Conservation (phyloP, 2,888 invertebrate genomes). For the Pollenia griseotomentosa region DNA sequence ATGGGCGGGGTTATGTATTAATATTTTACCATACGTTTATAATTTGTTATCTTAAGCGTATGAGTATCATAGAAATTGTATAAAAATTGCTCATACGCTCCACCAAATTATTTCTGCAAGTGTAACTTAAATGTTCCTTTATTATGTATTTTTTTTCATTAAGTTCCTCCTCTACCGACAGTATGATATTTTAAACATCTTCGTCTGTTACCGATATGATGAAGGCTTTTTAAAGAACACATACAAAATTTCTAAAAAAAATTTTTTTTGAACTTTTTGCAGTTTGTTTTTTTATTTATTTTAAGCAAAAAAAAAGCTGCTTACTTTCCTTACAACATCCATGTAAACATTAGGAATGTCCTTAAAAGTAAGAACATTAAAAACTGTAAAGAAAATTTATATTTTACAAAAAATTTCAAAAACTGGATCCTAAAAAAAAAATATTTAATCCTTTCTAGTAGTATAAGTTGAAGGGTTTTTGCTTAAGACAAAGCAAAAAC, state of each 20-base stretch:
- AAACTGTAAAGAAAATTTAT: too few relatives aligned
- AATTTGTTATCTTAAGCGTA: too few relatives aligned
- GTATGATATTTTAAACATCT: conserved; percentile 42
- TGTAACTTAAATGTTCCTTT: conserved; percentile 5
- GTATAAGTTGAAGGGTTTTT: too few relatives aligned
- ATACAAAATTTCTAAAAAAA: conserved; percentile 21
- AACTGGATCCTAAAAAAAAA: too few relatives aligned
- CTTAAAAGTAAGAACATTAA: background rate
- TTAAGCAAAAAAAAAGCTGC: conserved; percentile 10
- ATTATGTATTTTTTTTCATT: background rate
- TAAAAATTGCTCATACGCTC: background rate
- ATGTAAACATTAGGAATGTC: background rate
- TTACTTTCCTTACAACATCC: conserved; percentile 10
- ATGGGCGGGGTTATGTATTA: too few relatives aligned
- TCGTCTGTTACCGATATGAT: conserved; percentile 22
- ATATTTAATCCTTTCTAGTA: too few relatives aligned
- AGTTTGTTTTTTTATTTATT: conserved; percentile 45
- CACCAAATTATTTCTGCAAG: conserved; percentile 4
- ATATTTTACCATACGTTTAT: too few relatives aligned
- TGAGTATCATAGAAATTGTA: background rate
- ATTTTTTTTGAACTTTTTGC: conserved; percentile 22
- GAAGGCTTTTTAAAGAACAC: background rate
- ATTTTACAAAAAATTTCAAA: too few relatives aligned
- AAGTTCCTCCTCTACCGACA: background rate
- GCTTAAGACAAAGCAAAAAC: too few relatives aligned